Evolutionary conservation across 2,113 vertebrate species (phyloP).

Genomic region (Pelusios castaneus): DNA sequence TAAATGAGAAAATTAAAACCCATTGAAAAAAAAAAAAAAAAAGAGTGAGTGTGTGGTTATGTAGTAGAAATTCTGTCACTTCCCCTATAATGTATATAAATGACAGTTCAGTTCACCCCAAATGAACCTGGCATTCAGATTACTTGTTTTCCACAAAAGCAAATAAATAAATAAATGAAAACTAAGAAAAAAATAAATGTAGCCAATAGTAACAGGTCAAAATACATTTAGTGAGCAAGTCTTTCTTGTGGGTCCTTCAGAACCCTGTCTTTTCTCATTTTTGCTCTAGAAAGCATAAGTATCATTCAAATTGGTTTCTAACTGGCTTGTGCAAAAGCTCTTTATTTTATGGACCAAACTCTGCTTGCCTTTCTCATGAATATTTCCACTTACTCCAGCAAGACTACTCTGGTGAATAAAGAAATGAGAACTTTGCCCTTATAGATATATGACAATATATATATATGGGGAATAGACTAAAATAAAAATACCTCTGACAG

Average conservation of each 20-base stretch:
- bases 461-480: background rate
- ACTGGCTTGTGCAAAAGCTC: background rate
- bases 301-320: background rate
- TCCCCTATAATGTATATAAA: background rate
- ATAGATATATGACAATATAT: background rate
- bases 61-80: background rate
- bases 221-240: background rate
- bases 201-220: background rate
- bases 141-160: background rate
- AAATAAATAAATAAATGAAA: background rate
- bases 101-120: background rate
- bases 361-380: background rate
- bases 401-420: background rate
- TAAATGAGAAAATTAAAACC: background rate
- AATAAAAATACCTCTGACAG: background rate
- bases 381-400: background rate
- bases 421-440: background rate
- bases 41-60: background rate
- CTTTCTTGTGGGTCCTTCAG: background rate
- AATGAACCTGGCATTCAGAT: background rate
- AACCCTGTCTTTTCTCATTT: rapidly evolving
- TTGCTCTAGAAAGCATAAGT: background rate
- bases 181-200: background rate
- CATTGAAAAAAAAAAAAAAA: background rate
- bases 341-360: background rate